Percentiles rank a stretch among this genome's conserved stretches.
phyloP scores from a whole-genome alignment of 2,888 invertebrate genomes.

The Nipponacmea schrenckii region DNA sequence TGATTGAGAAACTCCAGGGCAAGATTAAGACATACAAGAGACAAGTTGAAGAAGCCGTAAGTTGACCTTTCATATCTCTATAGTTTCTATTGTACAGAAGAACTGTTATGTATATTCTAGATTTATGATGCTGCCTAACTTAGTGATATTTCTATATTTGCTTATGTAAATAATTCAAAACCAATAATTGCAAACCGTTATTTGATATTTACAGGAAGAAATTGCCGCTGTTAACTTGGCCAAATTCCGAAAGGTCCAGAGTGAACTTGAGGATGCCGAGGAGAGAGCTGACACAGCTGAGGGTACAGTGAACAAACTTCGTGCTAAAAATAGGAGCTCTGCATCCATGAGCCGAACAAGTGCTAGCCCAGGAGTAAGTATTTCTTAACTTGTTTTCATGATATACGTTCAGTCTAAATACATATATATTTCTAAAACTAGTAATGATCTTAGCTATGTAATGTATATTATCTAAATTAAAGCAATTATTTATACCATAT shows the following conservation, averaged over 20 bases:
- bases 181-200: no score
- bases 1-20: constrained; percentile 96
- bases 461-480: neutral
- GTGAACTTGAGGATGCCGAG: constrained; percentile 71
- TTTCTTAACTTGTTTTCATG: neutral
- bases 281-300: constrained; percentile 71
- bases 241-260: constrained; percentile 71
- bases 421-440: neutral
- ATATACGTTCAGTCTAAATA: neutral
- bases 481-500: no score
- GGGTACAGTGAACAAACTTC: constrained; percentile 68
- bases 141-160: no score
- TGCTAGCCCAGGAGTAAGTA: constrained; percentile 41
- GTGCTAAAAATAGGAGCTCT: constrained; percentile 67
- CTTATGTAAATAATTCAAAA: no score
- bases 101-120: no score
- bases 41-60: constrained; percentile 96
- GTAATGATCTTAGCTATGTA: neutral
- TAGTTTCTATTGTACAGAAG: no score
- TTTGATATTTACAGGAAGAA: constrained; percentile 62
- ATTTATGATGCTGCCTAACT: no score
- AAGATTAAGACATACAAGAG: constrained; percentile 99
- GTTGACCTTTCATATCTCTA: constrained; percentile 42
- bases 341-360: constrained; percentile 57
- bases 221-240: constrained; percentile 71